Conservation (phyloP, 2,888 invertebrate species). For the Drosophila incognita region DNA sequence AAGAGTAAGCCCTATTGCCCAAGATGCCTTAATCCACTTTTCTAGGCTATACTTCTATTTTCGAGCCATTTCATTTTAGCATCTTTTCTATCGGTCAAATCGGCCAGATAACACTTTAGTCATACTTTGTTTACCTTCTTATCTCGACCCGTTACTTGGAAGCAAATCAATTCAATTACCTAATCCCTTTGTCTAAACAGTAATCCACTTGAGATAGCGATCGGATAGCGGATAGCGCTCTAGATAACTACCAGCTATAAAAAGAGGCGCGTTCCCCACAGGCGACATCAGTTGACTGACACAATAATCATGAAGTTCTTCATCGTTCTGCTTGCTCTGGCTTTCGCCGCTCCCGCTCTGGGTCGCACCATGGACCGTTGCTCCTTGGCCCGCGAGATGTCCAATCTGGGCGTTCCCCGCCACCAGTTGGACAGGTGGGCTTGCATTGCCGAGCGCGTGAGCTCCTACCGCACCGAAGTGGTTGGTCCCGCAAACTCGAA, state of each 20-base stretch:
- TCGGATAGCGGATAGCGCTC: no score
- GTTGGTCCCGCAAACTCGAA: conserved; percentile 85
- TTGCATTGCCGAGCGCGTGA: conserved; percentile 73
- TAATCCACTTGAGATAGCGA: conserved; percentile 9
- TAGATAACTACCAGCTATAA: conserved; percentile 33
- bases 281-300: conserved; percentile 42
- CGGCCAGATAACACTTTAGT: no score
- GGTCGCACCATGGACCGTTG: conserved; percentile 68
- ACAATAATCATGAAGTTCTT: conserved; percentile 44
- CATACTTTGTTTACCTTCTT: no score
- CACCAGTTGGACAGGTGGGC: conserved; percentile 66
- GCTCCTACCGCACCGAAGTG: conserved; percentile 83
- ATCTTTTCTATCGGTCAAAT: no score
- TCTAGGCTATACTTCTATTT: no score
- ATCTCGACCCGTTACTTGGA: no score
- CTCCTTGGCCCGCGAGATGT: conserved; percentile 69
- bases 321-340: conserved; percentile 48
- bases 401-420: conserved; percentile 67
- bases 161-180: no score
- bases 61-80: no score
- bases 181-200: no score
- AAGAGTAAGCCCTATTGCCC: conserved; percentile 29
- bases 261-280: background rate
- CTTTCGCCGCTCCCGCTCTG: conserved; percentile 55
- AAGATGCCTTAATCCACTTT: conserved; percentile 39